A percentile compares a stretch with the other conserved stretches of the same genome.
Evolutionary conservation across 2,888 invertebrate genomes (phyloP).

Genomic region (Conus canariensis): DNA sequence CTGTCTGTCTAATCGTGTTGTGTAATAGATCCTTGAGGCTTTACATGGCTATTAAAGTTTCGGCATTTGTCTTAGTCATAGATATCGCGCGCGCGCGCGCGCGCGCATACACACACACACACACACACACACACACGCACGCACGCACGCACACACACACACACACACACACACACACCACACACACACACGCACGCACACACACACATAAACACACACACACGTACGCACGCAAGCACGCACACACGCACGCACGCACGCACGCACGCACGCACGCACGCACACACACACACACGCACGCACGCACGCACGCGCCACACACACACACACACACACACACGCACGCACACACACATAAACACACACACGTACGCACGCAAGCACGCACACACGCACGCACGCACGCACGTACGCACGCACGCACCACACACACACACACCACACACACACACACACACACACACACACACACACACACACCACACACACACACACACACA

Average conservation of each 20-base stretch:
- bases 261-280: not conserved
- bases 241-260: not conserved
- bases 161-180: not conserved
- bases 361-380: no score
- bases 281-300: no score
- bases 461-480: no score
- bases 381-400: no score
- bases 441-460: no score
- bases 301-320: not conserved
- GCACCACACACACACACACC: not conserved
- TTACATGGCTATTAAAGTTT: no score
- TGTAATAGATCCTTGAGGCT: no score
- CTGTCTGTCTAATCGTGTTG: no score
- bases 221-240: not conserved
- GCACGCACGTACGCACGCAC: no score
- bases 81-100: not conserved
- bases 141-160: not conserved
- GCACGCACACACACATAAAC: not conserved
- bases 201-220: not conserved
- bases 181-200: not conserved
- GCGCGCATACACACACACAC: not conserved
- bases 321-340: not conserved
- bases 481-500: no score
- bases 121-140: not conserved
- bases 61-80: no score